Base-by-base conservation (phyloP, 2,797 vertebrate genomes). In the Sebastes goodei region DNA sequence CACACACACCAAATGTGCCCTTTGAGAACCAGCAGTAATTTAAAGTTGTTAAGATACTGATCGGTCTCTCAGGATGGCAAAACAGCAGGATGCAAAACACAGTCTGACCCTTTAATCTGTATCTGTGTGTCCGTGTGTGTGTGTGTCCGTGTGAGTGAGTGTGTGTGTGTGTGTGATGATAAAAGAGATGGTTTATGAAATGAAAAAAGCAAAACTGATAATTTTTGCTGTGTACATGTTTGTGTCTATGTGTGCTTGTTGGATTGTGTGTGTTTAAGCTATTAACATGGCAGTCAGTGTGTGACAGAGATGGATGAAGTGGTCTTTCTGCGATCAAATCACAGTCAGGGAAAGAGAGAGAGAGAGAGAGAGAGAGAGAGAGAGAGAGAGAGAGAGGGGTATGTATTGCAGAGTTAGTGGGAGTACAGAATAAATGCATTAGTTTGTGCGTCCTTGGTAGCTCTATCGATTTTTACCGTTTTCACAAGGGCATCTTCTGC, bases 231-330 rank as follows among this genome's bases (percentile, higher is more conserved):
- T 63, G 25, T 12, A 57, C 17, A 30, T 52, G 17, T 30, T 12
- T 52, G 23, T 67, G 6, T 52, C 35, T n/a, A 30, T 4, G 2
- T 32, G 49, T 32, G 66, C 14, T 6, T 29, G n/a, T 32, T n/a
- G 38, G 53, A 27, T 15, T 23, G 53, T 75, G 72, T 84, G 76
- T 80, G 63, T 87, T 65, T 25, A 56, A 78, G 56, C 81, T 77
- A 78, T 85, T 86, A 93, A 90, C 81, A 91, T 90, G 80, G 84
- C 90, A 91, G 87, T 86, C 70, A 71, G 78, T 67, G 74, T 84
- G 71, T 84, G 92, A 86, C 92, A 93, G 87, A 93, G 94, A 95
- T 91, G 88, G 90, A 95, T 94, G 92, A 79, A 72, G 79, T 62
- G 63, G 71, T 62, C 62, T 83, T 67, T 67, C 77, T 69, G 75